Evolutionary conservation across 1,140 invertebrate species (phyloP), one percentile per base, ranked within the genome.

Genomic region (Megathymus violae): DNA sequence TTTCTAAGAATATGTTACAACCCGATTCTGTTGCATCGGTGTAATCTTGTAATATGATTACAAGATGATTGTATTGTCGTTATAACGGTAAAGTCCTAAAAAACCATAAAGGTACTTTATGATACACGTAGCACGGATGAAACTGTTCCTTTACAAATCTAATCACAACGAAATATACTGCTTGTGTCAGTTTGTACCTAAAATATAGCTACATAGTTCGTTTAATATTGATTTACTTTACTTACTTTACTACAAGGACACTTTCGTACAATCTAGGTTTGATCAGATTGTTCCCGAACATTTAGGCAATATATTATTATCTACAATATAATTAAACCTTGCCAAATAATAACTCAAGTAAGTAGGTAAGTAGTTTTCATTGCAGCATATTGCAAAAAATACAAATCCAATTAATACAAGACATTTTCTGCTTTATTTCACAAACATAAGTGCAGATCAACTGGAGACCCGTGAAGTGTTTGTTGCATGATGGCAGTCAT

Each of bases 401-500:
- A 9, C 7, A 31, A 31, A 31, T 31, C 7, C 3, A 31, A 31
- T 31, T 31, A 31, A 31, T 31, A 7, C 7, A 31, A 31, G 4
- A 31, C 27, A 31, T 7, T 31, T 5, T 31, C 7, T 31, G 7
- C 7, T 9, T 31, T 31, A 31, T 9, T 31, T 31, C 4, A 7
- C 3, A 31, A 31, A 4, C 27, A 9, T 31, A 31, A 31, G 4
- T 4, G 5, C 34, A 16, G 7, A 31, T 31, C 19, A 22, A 22
- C 19, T 22, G 19, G 5, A 22, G 19, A 3, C 5, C 44, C 47
- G 19, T 62, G 50, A 43, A 38, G 36, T 54, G 50, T 22, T 56
- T 13, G 17, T 31, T 22, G 59, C 22, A 47, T 54, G 25, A 15
- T 31, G 25, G 44, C 46, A 41, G 22, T 62, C 34, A 19, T 36